Base-by-base conservation (phyloP, 1,140 invertebrate species). In the Trachymyrmex septentrionalis region DNA sequence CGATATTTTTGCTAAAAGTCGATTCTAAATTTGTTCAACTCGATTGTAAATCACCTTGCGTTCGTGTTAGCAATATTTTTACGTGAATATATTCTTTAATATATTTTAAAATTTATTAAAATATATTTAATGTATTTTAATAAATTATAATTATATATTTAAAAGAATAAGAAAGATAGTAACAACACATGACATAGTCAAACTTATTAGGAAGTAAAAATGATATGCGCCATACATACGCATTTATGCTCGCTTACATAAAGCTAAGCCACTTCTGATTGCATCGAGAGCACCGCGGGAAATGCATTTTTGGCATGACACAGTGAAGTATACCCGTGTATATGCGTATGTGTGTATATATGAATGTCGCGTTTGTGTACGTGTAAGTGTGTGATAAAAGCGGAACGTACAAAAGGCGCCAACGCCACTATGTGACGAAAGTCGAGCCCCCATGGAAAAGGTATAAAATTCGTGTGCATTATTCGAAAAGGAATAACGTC, bases 361-460 rank as follows among this genome's bases (percentile, higher is more conserved):
- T 61, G 48, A 55, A 24, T 80, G 34, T 81, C 75, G 21, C 71
- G 72, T 61, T 12, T 34, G 24, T 66, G 71, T 75, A 57, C 55
- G 16, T 50, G 50, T 78, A 61, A 81, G 89, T 61, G 66, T 38
- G 48, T 73, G 61, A 87, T 77, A 50, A 89, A 87, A 87, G 86
- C 86, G 63, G 38, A 84, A 85, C 14, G 61, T 81, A 88, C 59
- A 81, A 90, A 69, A 88, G 80, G 72, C 73, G 38, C 72, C 85
- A 85, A 86, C 73, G 86, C 80, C 86, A 86, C 87, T 66, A 77
- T 89, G 84, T n/a, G n/a, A n/a, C n/a, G 44, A 81, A 71, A 90
- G 69, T 87, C 87, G 88, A 88, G 71, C 86, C 86, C 85, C 89
- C 92, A 92, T 93, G 92, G 91, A 92, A 93, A 93, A 93, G 92